Evolutionary conservation across 2,113 vertebrate genomes (phyloP).

Genomic region (Eulacestoma nigropectus): DNA sequence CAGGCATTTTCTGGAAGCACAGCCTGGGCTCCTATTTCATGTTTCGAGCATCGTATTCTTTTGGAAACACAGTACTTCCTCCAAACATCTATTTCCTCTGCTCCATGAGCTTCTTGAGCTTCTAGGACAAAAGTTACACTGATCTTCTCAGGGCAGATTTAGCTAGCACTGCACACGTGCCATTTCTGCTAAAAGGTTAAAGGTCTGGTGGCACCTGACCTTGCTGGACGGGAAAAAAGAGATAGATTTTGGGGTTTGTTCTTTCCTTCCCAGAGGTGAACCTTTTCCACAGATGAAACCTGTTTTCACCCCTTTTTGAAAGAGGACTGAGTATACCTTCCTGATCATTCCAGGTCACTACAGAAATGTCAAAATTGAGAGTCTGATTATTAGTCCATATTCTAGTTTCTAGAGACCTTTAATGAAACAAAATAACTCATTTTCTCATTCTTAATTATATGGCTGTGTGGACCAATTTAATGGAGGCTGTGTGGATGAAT

Average conservation of each 20-base stretch:
- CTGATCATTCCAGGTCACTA: not conserved
- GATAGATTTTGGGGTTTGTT: rapidly evolving
- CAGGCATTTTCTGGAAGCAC: not conserved
- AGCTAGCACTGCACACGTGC: not conserved
- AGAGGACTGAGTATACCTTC: not conserved
- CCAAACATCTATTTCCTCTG: not conserved
- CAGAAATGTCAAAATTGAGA: not conserved
- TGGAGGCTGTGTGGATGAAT: not conserved
- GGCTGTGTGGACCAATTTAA: not conserved
- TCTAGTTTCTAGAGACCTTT: not conserved
- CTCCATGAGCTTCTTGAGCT: not conserved
- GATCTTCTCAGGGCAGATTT: not conserved
- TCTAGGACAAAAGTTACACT: not conserved
- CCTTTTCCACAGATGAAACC: not conserved
- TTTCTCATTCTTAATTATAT: not conserved
- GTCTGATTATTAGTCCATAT: not conserved
- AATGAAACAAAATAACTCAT: not conserved
- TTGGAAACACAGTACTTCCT: not conserved
- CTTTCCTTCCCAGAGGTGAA: not conserved
- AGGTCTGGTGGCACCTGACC: not conserved
- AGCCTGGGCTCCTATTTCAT: not conserved
- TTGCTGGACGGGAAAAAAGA: not conserved
- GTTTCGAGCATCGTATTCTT: not conserved
- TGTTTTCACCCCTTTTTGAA: not conserved
- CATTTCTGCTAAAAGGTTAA: not conserved